Base-by-base conservation (phyloP, 2,888 invertebrate species). In the Trichogramma dendrolimi region DNA sequence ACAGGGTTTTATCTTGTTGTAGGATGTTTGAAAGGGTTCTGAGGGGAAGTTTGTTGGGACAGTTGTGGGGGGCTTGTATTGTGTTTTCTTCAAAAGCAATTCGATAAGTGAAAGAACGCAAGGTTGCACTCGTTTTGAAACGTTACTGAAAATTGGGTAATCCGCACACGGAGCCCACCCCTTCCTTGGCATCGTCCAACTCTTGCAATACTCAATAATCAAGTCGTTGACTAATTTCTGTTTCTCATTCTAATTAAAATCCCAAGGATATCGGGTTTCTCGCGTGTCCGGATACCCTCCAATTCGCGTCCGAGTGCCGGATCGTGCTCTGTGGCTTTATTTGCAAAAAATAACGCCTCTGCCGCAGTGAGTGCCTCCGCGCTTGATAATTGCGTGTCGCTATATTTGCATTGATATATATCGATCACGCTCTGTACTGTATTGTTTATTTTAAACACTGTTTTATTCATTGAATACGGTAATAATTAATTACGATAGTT, bases 91-190 rank as follows among this genome's bases (percentile, higher is more conserved):
- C 62, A 72, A 78, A 79, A 79, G 73, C 73, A 79, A 79, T 73
- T 72, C 72, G 71, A 72, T 79, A 79, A 79, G 78, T 78, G 77
- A 79, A 79, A 71, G 70, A 79, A 79, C 79, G 72, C 71, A 79
- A 79, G 72, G 75, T 72, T 79, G 75, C 74, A 77, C 74, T 75
- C 72, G 73, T 74, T 63, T 55, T 65, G 69, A 70, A 76, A 75
- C 71, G 76, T 69, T 71, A 75, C 74, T 72, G 55, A 72, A 75
- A 75, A 69, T 71, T 70, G 69, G 74, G 70, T 70, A 66, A 71
- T 71, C 71, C 70, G 71, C 61, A 70, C 70, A 69, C 67, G 68
- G 67, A 69, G 68, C 63, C 63, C 63, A 67, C 58, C 50, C 60
- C 51, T 59, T 65, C 65, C 58, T 58, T 3, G 44, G 27, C 40